Conservation (phyloP, 1,140 invertebrate species). For the Lasaia peninsularis region DNA sequence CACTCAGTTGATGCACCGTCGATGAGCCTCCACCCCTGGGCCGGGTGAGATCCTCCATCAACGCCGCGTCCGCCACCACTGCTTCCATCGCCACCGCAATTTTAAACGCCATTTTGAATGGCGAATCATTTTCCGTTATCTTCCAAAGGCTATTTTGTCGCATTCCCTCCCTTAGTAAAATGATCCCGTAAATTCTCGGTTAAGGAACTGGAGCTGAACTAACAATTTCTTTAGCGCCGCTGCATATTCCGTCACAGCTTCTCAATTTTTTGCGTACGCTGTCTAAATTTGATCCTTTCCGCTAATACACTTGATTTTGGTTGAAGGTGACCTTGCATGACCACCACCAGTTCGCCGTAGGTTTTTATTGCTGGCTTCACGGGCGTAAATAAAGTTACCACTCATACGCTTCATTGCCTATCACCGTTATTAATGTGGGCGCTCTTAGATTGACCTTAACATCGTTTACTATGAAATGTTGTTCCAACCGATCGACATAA, state of each 20-base stretch:
- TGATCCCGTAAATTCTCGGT: slow-evolving; percentile 29
- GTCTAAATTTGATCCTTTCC: slow-evolving; percentile 30
- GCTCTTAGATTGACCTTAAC: slow-evolving; percentile 16
- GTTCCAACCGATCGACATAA: slow-evolving; percentile 25
- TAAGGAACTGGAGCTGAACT: slow-evolving; percentile 7
- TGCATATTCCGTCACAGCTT: slow-evolving; percentile 22
- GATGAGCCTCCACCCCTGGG: too few relatives aligned
- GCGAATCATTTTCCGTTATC: slow-evolving; percentile 27
- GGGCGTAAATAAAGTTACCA: slow-evolving; percentile 21
- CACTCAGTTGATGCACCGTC: too few relatives aligned
- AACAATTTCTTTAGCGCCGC: slow-evolving; percentile 27
- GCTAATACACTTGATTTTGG: slow-evolving; percentile 22
- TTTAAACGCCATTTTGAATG: background rate
- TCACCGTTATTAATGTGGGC: slow-evolving; percentile 24
- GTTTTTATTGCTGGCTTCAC: slow-evolving; percentile 16
- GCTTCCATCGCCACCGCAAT: background rate
- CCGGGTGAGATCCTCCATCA: too few relatives aligned
- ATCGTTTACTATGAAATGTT: slow-evolving; percentile 27
- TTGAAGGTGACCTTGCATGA: slow-evolving; percentile 19
- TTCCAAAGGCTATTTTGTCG: slow-evolving; percentile 31
- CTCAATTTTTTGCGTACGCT: slow-evolving; percentile 17
- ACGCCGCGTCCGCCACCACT: background rate
- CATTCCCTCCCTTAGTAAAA: slow-evolving; percentile 26
- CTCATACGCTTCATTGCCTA: slow-evolving; percentile 23
- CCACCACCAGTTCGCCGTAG: slow-evolving; percentile 12